Base-by-base conservation (phyloP, 2,113 vertebrate species). In the Diphyllodes magnificus region DNA sequence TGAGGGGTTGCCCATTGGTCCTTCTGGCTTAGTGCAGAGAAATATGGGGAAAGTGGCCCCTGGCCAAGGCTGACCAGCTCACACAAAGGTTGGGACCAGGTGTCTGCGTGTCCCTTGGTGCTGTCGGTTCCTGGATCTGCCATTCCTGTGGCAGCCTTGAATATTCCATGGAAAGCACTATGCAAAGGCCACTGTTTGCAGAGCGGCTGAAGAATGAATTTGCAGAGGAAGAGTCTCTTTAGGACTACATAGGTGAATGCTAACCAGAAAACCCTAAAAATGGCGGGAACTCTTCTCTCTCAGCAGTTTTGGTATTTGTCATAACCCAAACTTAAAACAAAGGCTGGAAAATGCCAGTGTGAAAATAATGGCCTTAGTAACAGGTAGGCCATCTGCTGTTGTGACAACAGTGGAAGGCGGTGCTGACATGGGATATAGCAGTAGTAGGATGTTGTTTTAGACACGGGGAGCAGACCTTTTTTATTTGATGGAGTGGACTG, bases 131-230 rank as follows among this genome's bases (percentile, higher is more conserved):
- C 39, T 9, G 15, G 6, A 9, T 45, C 15, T 50, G 35, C 30
- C 44, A 22, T 24, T 56, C 21, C 15, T 19, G 11, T 2, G 1
- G 27, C 2, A 64, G 61, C 24, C 31, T 39, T 39, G 24, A 33
- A 15, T 13, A 27, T 21, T 49, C 20, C 20, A 1, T 8, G 33
- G 25, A 66, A 53, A 33, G 33, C 14, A 44, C 42, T 27, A 0
- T 0, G 0, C 31, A 0, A 2, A 64, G 23, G 7, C 30, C 0
- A 0, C 31, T 39, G 8, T 22, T 70, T 18, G 24, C 33, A 51
- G 33, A 56, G 44, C 35, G 21, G n/a, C 35, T 11, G 31, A 57
- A 18, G 16, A 28, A 30, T 31, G 27, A 25, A 53, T 30, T 21
- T 37, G 27, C 16, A 18, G 28, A 69, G 27, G 11, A 80, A 23